A percentile compares a stretch with the other conserved stretches of the same genome.
These are phyloP conservation scores for Rhodeus uyekii DNA, from an alignment of 2,797 vertebrate genomes.

Conservation along the genomic window DNA sequence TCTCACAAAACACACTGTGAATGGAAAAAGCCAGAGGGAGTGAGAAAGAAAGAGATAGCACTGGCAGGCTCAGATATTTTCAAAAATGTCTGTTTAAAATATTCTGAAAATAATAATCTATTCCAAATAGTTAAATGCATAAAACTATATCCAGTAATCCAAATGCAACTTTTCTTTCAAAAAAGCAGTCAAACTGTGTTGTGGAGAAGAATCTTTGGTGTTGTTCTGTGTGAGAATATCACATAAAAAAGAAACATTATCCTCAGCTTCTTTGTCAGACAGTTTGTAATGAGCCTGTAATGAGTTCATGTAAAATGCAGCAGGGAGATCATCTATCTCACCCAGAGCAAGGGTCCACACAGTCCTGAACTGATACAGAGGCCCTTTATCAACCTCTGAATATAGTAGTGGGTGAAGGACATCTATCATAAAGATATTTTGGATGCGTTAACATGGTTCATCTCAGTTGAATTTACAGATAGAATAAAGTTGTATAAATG, in stretches of 20 bases:
- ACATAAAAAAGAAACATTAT: conserved; percentile 62
- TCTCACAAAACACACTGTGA: not conserved
- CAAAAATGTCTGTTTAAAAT: not conserved
- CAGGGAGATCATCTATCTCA: conserved; percentile 58
- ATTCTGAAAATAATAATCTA: not conserved
- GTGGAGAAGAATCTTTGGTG: conserved; percentile 6
- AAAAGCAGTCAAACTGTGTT: not conserved
- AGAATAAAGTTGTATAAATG: not conserved
- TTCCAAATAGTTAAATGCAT: not conserved
- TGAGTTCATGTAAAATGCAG: conserved; percentile 76
- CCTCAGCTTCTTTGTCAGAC: conserved; percentile 64
- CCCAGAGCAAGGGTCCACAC: conserved; percentile 27
- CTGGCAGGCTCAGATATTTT: not conserved
- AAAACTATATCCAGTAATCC: not conserved
- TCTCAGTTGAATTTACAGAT: not conserved
- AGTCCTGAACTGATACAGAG: conserved; percentile 10
- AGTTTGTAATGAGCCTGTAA: conserved; percentile 79
- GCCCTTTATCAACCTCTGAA: not conserved
- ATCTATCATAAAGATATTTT: not conserved
- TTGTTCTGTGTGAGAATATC: not conserved
- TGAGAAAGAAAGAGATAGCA: not conserved
- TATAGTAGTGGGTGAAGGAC: not conserved
- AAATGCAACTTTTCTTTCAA: not conserved
- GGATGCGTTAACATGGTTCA: not conserved
- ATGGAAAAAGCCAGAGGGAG: conserved; percentile 1